These are phyloP conservation scores for Puntigrus tetrazona DNA, from an alignment of 2,113 vertebrate genomes.

Conservation along the genomic window DNA sequence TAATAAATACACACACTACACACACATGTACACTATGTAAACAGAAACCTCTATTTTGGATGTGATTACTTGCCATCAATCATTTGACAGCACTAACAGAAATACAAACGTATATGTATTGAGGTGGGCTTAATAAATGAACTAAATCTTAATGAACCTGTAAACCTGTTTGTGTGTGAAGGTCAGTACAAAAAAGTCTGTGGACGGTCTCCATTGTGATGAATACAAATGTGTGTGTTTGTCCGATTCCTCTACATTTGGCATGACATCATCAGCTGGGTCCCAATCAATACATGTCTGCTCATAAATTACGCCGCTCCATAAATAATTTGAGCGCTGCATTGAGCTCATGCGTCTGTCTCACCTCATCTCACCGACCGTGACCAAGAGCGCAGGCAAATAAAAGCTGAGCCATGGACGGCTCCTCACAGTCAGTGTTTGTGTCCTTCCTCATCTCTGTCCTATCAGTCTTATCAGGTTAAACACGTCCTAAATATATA, in stretches of 20 bases:
- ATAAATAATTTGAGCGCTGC: constrained; percentile 63
- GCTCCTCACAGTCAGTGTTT: neutral
- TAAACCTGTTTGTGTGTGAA: neutral
- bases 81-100: no score
- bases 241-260: constrained; percentile 65
- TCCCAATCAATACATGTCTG: constrained; percentile 70
- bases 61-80: no score
- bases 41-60: no score
- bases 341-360: constrained; percentile 4
- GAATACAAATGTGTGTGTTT: constrained; percentile 25
- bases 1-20: no score
- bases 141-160: neutral
- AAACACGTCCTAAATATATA: neutral
- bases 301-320: constrained; percentile 70
- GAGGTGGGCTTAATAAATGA: neutral
- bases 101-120: neutral
- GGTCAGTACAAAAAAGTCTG: neutral
- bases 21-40: no score
- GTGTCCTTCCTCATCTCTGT: neutral
- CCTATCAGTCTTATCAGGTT: neutral
- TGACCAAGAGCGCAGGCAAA: neutral
- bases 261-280: constrained; percentile 65
- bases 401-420: neutral
- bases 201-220: neutral
- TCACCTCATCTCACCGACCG: neutral